Evolutionary conservation across 1,140 invertebrate species (phyloP).

Genomic region (Aricia agestis): DNA sequence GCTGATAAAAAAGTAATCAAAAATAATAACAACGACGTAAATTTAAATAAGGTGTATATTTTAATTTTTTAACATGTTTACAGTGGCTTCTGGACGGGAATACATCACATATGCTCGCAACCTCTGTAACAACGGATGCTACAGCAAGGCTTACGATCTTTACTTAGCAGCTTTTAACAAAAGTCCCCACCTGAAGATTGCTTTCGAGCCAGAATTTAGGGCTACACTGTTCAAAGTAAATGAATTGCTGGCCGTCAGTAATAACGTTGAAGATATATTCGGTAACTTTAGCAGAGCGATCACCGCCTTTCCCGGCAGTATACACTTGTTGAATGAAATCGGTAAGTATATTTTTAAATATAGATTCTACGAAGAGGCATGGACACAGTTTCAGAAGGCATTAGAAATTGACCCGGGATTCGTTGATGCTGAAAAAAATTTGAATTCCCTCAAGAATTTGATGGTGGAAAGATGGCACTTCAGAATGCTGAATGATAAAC

Average conservation of each 20-base stretch:
- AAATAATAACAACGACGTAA: too few relatives aligned
- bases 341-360: slow-evolving; percentile 58
- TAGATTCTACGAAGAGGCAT: slow-evolving; percentile 52
- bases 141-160: slow-evolving; percentile 53
- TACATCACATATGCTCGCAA: slow-evolving; percentile 44
- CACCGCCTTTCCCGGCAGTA: slow-evolving; percentile 47
- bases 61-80: neutral
- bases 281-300: slow-evolving; percentile 49
- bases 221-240: slow-evolving; percentile 39
- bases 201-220: slow-evolving; percentile 49
- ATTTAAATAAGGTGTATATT: too few relatives aligned
- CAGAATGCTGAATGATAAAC: slow-evolving; percentile 86
- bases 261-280: slow-evolving; percentile 57
- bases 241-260: slow-evolving; percentile 32
- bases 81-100: slow-evolving; percentile 31
- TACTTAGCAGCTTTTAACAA: slow-evolving; percentile 57
- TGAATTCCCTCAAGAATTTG: slow-evolving; percentile 65
- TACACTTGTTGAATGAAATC: slow-evolving; percentile 53
- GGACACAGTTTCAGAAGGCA: slow-evolving; percentile 56
- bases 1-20: too few relatives aligned
- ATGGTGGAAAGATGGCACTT: slow-evolving; percentile 87
- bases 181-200: slow-evolving; percentile 37
- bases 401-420: slow-evolving; percentile 43
- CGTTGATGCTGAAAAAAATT: slow-evolving; percentile 60
- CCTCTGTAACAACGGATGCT: slow-evolving; percentile 35